Conservation (phyloP, 2,113 vertebrate species). For the Heterotis niloticus region DNA sequence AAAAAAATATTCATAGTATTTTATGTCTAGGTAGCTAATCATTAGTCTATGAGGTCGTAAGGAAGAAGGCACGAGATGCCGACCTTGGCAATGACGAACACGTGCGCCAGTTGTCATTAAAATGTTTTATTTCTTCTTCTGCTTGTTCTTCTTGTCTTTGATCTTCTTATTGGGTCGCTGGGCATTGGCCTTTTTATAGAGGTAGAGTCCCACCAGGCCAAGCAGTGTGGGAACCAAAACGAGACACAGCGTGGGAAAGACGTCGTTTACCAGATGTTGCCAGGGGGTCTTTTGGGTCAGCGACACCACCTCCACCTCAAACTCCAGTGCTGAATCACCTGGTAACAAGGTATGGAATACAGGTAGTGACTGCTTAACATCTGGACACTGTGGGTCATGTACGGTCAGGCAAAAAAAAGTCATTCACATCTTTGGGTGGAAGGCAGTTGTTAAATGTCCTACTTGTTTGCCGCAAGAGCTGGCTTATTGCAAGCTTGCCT, state of each 20-base stretch:
- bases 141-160: slow-evolving; percentile 93
- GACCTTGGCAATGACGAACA: background rate
- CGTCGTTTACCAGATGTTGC: slow-evolving; percentile 80
- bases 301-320: slow-evolving; percentile 86
- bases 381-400: no score
- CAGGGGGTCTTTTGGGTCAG: slow-evolving; percentile 75
- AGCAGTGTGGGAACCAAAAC: slow-evolving; percentile 82
- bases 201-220: slow-evolving; percentile 83
- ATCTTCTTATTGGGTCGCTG: slow-evolving; percentile 80
- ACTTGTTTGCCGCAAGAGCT: no score
- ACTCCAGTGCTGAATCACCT: slow-evolving; percentile 82
- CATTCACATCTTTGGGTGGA: no score
- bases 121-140: slow-evolving; percentile 71
- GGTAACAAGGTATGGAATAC: background rate
- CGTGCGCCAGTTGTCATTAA: slow-evolving; percentile 53
- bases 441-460: no score
- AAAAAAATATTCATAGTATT: background rate
- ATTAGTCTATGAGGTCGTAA: background rate
- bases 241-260: slow-evolving; percentile 79
- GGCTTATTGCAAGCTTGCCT: no score
- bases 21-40: background rate
- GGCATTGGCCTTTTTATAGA: slow-evolving; percentile 80
- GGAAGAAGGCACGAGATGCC: background rate
- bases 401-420: no score
- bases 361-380: no score